phyloP scores from a whole-genome alignment of 2,113 vertebrate genomes.

The Notothenia coriiceps region DNA sequence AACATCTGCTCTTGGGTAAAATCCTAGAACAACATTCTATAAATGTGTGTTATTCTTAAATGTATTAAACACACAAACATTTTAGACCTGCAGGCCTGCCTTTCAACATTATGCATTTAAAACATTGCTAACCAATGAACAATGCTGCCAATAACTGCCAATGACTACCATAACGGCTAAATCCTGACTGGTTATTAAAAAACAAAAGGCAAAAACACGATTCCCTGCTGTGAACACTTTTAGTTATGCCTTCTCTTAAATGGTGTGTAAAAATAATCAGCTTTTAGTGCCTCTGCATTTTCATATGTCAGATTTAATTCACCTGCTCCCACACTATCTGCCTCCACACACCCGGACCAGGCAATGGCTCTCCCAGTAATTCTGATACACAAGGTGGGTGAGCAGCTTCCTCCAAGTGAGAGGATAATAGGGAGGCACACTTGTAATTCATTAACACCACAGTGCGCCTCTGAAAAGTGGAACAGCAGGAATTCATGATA shows the following conservation, averaged over 20 bases:
- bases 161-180: not conserved
- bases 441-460: conserved; percentile 7
- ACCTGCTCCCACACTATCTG: conserved; percentile 48
- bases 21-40: not conserved
- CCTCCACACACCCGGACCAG: conserved; percentile 54
- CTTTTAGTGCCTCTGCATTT: conserved; percentile 36
- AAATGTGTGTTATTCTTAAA: not conserved
- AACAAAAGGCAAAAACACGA: not conserved
- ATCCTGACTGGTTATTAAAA: not conserved
- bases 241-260: conserved; percentile 25
- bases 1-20: not conserved
- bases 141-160: not conserved
- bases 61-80: not conserved
- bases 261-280: conserved; percentile 34
- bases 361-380: conserved; percentile 41
- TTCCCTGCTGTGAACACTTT: conserved; percentile 21
- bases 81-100: not conserved
- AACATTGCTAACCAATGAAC: not conserved
- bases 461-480: not conserved
- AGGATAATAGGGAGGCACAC: conserved; percentile 1
- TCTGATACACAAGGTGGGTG: conserved; percentile 38
- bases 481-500: not conserved
- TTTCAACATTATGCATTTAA: too few species aligned
- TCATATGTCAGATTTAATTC: conserved; percentile 60
- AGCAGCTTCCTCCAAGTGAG: conserved; percentile 31